These are phyloP conservation scores for Drosophila repleta DNA, from an alignment of 1,140 invertebrate species.

Conservation along the genomic window DNA sequence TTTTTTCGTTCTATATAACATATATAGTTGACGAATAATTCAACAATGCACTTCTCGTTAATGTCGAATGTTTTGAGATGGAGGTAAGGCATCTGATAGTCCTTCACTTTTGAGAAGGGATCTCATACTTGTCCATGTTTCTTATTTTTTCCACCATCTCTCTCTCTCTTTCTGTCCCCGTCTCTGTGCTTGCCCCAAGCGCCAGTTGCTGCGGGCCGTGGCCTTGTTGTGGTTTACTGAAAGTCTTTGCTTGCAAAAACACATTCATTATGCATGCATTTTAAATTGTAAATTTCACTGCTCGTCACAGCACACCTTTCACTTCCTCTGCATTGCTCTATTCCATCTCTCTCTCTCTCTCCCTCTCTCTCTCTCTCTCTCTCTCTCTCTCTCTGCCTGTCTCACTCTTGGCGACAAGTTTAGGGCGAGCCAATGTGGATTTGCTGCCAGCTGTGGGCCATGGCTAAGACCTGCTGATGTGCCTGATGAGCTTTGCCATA, in stretches of 20 bases:
- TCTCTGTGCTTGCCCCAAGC: slow-evolving; percentile 4
- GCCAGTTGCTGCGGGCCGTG: slow-evolving; percentile 24
- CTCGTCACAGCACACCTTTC: slow-evolving; percentile 13
- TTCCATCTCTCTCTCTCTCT: background rate
- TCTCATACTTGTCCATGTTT: background rate
- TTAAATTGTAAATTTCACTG: slow-evolving; percentile 78
- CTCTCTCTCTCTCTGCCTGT: too few species aligned
- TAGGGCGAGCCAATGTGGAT: slow-evolving; percentile 42
- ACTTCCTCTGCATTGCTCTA: slow-evolving; percentile 1
- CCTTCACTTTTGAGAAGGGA: too few species aligned
- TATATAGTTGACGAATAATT: too few species aligned
- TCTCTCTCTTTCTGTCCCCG: background rate
- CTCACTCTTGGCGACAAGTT: slow-evolving; percentile 1
- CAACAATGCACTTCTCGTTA: too few species aligned
- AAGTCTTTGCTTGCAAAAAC: slow-evolving; percentile 65
- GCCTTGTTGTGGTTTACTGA: slow-evolving; percentile 39
- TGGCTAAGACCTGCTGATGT: slow-evolving; percentile 70
- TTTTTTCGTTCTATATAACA: too few species aligned
- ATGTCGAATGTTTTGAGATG: too few species aligned
- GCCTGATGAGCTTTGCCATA: slow-evolving; percentile 73
- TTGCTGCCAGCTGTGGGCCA: slow-evolving; percentile 58
- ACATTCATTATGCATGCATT: slow-evolving; percentile 77
- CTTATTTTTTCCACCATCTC: background rate
- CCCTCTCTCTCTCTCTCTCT: background rate
- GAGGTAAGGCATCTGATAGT: background rate